Conservation (phyloP, 2,113 vertebrate species). For the Desmodus rotundus region DNA sequence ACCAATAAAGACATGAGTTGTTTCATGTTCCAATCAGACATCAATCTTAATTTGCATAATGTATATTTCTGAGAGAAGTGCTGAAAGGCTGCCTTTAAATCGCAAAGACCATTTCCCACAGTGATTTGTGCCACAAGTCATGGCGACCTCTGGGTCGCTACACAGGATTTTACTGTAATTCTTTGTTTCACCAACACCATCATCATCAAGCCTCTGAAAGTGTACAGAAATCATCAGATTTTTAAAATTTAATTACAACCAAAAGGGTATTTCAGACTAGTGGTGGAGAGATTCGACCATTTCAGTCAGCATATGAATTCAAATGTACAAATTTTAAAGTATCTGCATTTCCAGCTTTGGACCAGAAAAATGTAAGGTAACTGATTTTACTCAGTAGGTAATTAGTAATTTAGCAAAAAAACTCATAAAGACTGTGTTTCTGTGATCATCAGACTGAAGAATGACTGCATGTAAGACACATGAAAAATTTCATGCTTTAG, state of each 20-base stretch:
- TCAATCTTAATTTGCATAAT: conserved; percentile 79
- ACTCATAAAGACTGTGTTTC: conserved; percentile 9
- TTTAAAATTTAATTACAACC: conserved; percentile 81
- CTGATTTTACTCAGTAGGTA: conserved; percentile 27
- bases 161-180: conserved; percentile 75
- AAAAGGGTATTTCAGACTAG: conserved; percentile 61
- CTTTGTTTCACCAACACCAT: conserved; percentile 80
- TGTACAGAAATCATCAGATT: conserved; percentile 79
- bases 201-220: conserved; percentile 81
- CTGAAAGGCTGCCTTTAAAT: conserved; percentile 74
- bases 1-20: conserved; percentile 71
- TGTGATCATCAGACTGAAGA: conserved; percentile 47
- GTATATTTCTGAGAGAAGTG: conserved; percentile 72
- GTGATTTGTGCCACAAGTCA: conserved; percentile 71
- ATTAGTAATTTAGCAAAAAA: conserved; percentile 48
- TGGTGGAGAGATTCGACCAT: conserved; percentile 52
- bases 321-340: conserved; percentile 49
- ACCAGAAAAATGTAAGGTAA: conserved; percentile 38
- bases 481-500: conserved; percentile 3
- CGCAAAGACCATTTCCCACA: conserved; percentile 76
- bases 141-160: conserved; percentile 73
- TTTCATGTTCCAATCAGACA: conserved; percentile 74
- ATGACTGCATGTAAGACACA: not conserved
- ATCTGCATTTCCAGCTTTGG: conserved; percentile 13
- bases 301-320: conserved; percentile 40